Evolutionary conservation across 2,113 vertebrate species (phyloP).

Genomic region (Salvelinus namaycush): DNA sequence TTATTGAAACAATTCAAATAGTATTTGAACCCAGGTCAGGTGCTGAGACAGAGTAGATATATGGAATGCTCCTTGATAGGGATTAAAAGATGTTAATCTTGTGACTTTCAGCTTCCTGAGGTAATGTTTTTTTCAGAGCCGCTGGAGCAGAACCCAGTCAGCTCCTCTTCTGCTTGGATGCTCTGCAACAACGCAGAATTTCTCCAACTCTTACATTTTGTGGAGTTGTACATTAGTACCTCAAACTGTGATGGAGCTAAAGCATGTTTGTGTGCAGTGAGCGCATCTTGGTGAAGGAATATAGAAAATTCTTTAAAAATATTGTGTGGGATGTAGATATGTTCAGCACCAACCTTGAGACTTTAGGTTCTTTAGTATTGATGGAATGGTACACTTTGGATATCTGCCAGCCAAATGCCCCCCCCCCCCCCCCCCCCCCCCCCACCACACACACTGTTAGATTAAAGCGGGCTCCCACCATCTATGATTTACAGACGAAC

Average conservation of each 20-base stretch:
- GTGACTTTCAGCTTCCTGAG: constrained; percentile 39
- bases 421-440: neutral
- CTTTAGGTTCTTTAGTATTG: neutral
- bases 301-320: neutral
- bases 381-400: neutral
- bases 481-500: constrained; percentile 23
- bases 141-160: constrained; percentile 8
- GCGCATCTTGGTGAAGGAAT: neutral
- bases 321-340: neutral
- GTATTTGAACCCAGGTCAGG: neutral
- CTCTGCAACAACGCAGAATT: constrained; percentile 19
- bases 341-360: too few relatives aligned
- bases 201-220: neutral
- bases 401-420: neutral
- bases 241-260: neutral
- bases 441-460: neutral
- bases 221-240: neutral
- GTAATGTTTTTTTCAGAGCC: constrained; percentile 30
- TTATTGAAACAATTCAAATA: too few relatives aligned
- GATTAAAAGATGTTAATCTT: constrained; percentile 48
- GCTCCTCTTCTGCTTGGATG: constrained; percentile 22
- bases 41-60: neutral
- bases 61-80: constrained; percentile 26
- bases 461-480: neutral
- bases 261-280: neutral